phyloP scores from a whole-genome alignment of 1,140 invertebrate genomes.

The Hyposmocoma kahamanoa region DNA sequence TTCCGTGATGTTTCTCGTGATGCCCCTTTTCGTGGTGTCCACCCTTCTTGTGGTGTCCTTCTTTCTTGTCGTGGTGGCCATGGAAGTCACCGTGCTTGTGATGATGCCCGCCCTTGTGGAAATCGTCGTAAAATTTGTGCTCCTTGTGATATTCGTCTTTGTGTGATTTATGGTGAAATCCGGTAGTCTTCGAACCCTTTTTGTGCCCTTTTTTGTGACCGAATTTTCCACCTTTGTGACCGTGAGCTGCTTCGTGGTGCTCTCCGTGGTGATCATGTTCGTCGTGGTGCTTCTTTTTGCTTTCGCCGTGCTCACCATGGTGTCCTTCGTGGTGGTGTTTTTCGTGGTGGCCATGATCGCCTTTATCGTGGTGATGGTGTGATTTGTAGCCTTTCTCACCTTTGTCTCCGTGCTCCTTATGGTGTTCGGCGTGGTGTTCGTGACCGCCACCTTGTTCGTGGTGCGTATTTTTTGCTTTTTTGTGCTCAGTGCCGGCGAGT shows the following conservation, averaged over 20 bases:
- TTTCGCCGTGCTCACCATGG: slow-evolving; percentile 81
- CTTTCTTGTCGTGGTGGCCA: slow-evolving; percentile 80
- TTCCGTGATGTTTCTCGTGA: slow-evolving; percentile 81
- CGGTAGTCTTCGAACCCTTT: slow-evolving; percentile 82
- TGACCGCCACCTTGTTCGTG: slow-evolving; percentile 78
- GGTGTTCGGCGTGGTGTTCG: slow-evolving; percentile 77
- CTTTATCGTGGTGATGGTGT: slow-evolving; percentile 80
- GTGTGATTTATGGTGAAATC: slow-evolving; percentile 85
- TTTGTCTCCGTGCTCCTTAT: slow-evolving; percentile 78
- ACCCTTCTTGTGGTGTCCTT: slow-evolving; percentile 82
- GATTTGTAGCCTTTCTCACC: slow-evolving; percentile 80
- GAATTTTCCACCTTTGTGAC: slow-evolving; percentile 84
- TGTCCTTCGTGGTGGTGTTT: slow-evolving; percentile 82
- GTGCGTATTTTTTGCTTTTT: slow-evolving; percentile 64
- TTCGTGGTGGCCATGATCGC: slow-evolving; percentile 81
- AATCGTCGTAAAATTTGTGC: slow-evolving; percentile 89
- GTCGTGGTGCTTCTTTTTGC: slow-evolving; percentile 85
- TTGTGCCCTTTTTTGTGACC: slow-evolving; percentile 86
- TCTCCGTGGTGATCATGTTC: slow-evolving; percentile 79
- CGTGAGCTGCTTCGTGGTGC: slow-evolving; percentile 83
- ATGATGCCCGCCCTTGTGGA: slow-evolving; percentile 84
- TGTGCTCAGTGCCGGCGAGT: slow-evolving; percentile 69
- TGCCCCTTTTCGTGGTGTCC: slow-evolving; percentile 80
- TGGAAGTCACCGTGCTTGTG: slow-evolving; percentile 80
- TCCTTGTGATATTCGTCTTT: slow-evolving; percentile 90